Base-by-base conservation (phyloP, 2,113 vertebrate genomes). In the Gracilinanus agilis region DNA sequence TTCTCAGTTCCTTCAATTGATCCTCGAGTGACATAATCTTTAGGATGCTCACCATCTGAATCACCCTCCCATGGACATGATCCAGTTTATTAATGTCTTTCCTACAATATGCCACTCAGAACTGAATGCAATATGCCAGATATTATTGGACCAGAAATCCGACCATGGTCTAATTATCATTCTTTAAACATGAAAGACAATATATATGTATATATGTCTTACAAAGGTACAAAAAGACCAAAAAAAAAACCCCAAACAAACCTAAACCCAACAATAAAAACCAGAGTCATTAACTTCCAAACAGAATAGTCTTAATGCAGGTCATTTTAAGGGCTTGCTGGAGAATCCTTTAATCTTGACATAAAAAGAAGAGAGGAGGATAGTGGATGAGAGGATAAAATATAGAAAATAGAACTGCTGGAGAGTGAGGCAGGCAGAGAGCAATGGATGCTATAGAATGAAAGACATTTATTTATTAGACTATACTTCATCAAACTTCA, bases 311-410 rank as follows among this genome's bases (percentile, higher is more conserved):
- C 92, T 96, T 95, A 96, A 92, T 91, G 83, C 91, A 94, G 91
- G 27, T 95, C 92, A 96, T 96, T 97, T 97, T 55, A 61, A 23
- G 89, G 55, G 34, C 89, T 96, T 56, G 83, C 95, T 97, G 94
- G 53, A 94, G 94, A 96, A 56, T 93, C 95, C 91, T 94, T 97
- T 97, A 97, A 95, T 96, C 92, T 92, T 95, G 89, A 95, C 88
- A 95, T 90, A 95, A 95, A 92, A 24, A 90, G 96, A 24, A 90
- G 96, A 95, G 90, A 92, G 44, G 56, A 34, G n/a, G 29, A 56
- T 75, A 90, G n/a, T 83, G 21, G 67, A 83, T 83, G n/a, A 91
- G 53, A 93, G 94, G 93, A 55, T 89, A 90, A 75, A 93, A 75
- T 53, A 34, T 44, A 24, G 23, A 44, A 94, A 90, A 67, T 53